Conservation (phyloP, 2,888 invertebrate species). For the Priocnemis perturbator region DNA sequence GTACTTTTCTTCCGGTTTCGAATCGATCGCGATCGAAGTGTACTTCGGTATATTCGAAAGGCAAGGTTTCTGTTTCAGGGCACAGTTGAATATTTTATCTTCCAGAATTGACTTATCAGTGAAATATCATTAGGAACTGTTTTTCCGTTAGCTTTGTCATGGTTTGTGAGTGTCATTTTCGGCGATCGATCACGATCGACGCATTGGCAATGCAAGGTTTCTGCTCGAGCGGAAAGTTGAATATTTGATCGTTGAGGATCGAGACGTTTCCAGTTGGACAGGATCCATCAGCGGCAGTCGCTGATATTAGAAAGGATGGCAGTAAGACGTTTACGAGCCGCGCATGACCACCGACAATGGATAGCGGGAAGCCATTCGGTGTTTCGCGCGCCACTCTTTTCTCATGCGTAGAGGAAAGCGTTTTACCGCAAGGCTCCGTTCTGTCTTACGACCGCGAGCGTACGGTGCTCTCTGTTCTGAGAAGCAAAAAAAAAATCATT, state of each 20-base stretch:
- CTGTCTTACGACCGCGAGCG: constrained; percentile 42
- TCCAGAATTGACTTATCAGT: no score
- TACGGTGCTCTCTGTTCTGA: constrained; percentile 34
- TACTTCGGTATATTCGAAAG: no score
- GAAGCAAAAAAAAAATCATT: not conserved
- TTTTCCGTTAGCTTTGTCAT: no score
- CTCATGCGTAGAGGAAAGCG: constrained; percentile 44
- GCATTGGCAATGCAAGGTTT: no score
- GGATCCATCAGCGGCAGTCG: constrained; percentile 20
- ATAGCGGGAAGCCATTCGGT: constrained; percentile 52
- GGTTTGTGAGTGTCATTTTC: no score
- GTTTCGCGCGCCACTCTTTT: constrained; percentile 48
- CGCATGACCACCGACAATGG: constrained; percentile 63
- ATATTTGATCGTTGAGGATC: not conserved
- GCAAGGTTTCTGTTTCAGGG: no score
- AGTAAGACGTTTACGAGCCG: constrained; percentile 55
- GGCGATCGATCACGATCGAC: no score
- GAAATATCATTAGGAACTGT: no score
- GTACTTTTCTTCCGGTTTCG: no score
- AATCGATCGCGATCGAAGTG: no score
- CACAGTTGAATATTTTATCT: no score
- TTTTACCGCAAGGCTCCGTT: constrained; percentile 52
- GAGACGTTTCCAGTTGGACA: not conserved
- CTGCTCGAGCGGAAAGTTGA: no score
- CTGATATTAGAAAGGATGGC: constrained; percentile 56